Conservation (phyloP, 2,113 vertebrate species). For the Paratilapia polleni region DNA sequence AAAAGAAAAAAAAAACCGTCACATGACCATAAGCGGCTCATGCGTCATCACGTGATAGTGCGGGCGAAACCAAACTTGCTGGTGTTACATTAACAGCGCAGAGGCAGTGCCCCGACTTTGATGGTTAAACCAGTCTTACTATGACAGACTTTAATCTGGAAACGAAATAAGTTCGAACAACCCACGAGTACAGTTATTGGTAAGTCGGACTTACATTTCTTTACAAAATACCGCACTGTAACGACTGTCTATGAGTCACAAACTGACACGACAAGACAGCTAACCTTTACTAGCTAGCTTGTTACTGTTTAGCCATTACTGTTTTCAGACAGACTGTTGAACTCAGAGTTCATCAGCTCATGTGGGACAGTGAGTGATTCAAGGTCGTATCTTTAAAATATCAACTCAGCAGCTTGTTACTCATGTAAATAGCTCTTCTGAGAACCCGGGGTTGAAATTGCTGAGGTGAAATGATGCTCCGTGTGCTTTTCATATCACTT, state of each 20-base stretch:
- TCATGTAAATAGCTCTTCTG: not conserved
- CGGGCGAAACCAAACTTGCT: constrained; percentile 23
- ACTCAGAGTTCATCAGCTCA: constrained; percentile 18
- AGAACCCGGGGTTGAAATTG: not conserved
- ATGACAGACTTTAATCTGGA: not conserved
- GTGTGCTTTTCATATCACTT: not conserved
- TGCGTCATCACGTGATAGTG: constrained; percentile 56
- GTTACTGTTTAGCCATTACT: constrained; percentile 25
- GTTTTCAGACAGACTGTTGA: not conserved
- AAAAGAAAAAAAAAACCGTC: not conserved
- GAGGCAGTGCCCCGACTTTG: not conserved
- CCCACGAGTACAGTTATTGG: not conserved
- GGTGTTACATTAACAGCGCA: not conserved
- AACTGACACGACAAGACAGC: not conserved
- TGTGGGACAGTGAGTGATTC: not conserved
- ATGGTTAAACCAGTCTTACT: not conserved
- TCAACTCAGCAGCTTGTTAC: not conserved
- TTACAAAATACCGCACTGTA: rapidly evolving
- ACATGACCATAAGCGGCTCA: constrained; percentile 40
- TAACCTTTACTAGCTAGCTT: constrained; percentile 34
- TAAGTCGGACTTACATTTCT: not conserved
- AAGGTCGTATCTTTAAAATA: rapidly evolving
- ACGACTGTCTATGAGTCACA: not conserved
- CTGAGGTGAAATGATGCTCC: not conserved
- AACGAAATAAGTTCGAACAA: not conserved